Percentiles rank a stretch among this genome's conserved stretches.
Evolutionary conservation across 2,888 invertebrate species (phyloP).

Genomic region (Dasypogon diadema): DNA sequence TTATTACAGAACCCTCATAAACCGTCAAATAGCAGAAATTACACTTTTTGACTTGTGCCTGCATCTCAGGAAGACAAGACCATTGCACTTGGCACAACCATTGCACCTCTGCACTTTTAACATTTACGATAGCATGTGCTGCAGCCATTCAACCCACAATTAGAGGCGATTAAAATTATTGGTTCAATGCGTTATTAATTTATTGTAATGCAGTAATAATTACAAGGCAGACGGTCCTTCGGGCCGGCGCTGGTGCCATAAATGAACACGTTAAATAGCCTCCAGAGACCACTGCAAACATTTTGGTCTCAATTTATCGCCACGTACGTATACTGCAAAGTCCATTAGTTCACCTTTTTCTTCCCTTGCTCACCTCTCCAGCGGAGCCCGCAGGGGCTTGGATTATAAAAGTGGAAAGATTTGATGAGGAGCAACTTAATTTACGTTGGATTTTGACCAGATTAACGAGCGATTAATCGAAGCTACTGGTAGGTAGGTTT

Average conservation of each 20-base stretch:
- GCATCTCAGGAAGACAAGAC: too few species aligned
- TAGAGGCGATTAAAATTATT: conserved; percentile 56
- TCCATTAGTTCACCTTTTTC: conserved; percentile 12
- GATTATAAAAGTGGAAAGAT: conserved; percentile 6
- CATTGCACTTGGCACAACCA: too few species aligned
- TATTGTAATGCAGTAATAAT: conserved; percentile 57
- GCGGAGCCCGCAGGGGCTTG: not conserved
- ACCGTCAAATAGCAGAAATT: too few species aligned
- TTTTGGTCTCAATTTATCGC: conserved; percentile 56
- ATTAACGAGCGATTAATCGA: not conserved
- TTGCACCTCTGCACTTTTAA: not conserved
- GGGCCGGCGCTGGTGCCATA: conserved; percentile 45
- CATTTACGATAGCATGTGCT: not conserved
- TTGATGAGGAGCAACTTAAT: conserved; percentile 27
- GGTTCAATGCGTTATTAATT: conserved; percentile 57
- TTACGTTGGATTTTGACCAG: conserved; percentile 34
- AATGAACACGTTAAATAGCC: conserved; percentile 55
- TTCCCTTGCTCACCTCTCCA: not conserved
- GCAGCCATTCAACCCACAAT: conserved; percentile 56
- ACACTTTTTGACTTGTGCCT: too few species aligned
- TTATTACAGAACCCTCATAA: too few species aligned
- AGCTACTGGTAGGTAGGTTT: conserved; percentile 8
- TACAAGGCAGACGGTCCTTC: conserved; percentile 46
- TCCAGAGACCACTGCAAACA: conserved; percentile 52
- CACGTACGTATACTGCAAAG: not conserved